Evolutionary conservation across 2,797 vertebrate genomes (phyloP).

Genomic region (Acanthurus lineatus): DNA sequence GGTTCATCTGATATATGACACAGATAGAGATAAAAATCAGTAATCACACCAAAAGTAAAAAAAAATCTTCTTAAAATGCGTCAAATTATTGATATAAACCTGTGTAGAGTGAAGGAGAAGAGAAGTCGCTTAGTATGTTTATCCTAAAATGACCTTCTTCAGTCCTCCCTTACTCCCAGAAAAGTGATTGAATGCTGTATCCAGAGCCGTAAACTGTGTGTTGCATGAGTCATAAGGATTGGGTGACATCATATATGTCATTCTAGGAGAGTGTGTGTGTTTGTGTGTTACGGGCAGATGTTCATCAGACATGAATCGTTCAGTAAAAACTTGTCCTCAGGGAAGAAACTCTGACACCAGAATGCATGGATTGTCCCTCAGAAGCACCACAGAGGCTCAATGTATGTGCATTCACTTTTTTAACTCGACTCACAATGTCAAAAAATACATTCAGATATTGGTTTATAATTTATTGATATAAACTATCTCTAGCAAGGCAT

Average conservation of each 20-base stretch:
- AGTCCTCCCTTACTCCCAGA: conserved; percentile 15
- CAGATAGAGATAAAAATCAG: background rate
- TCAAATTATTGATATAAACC: background rate
- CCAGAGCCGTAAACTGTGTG: background rate
- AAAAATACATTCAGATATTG: background rate
- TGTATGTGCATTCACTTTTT: background rate
- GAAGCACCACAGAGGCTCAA: background rate
- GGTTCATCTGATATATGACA: background rate
- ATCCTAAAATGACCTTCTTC: conserved; percentile 21
- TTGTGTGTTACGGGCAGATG: conserved; percentile 22
- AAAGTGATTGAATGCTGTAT: conserved; percentile 26
- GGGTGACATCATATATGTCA: conserved; percentile 57
- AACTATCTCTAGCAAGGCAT: no score
- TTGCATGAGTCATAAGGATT: conserved; percentile 64
- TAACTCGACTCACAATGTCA: no score
- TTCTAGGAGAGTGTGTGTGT: conserved; percentile 6
- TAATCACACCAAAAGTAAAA: background rate
- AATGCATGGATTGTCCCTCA: conserved; percentile 9
- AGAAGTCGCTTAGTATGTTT: conserved; percentile 23
- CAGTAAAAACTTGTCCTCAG: conserved; percentile 16
- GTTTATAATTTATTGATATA: no score
- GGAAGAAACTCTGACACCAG: conserved; percentile 51
- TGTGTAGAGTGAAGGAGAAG: background rate
- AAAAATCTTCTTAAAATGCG: background rate
- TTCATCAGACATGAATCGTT: conserved; percentile 35